A percentile compares a stretch with the other conserved stretches of the same genome.
Conservation (phyloP, 2,888 invertebrate species). For the Ariolimax columbianus region DNA sequence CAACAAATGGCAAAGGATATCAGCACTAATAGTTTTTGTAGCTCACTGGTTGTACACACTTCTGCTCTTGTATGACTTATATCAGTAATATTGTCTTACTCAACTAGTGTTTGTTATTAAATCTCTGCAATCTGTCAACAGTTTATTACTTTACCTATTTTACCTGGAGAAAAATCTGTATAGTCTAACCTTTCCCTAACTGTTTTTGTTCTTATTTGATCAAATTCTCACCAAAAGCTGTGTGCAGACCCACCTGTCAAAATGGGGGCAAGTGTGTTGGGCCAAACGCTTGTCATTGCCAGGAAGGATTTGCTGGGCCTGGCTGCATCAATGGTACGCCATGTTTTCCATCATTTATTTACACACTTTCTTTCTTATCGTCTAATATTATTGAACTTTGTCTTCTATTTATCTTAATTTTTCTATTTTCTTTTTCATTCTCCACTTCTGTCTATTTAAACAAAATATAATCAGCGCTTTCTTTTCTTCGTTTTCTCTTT, state of each 20-base stretch:
- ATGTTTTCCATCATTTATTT: background rate
- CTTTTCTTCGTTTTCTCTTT: too few relatives aligned
- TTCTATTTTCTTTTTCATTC: background rate
- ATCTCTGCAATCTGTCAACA: background rate
- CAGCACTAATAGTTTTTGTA: too few relatives aligned
- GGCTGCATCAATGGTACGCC: slow-evolving; percentile 54
- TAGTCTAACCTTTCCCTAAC: background rate
- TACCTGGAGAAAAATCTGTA: background rate
- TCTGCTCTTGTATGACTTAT: too few relatives aligned
- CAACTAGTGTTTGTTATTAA: background rate
- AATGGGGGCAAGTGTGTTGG: slow-evolving; percentile 62
- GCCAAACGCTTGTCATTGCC: slow-evolving; percentile 60
- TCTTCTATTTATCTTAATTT: background rate
- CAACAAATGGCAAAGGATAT: too few relatives aligned
- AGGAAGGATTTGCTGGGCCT: slow-evolving; percentile 54
- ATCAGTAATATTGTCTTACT: background rate
- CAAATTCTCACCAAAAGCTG: slow-evolving; percentile 43
- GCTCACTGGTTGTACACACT: too few relatives aligned
- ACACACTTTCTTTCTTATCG: background rate
- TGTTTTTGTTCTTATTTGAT: background rate
- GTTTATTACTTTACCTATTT: too few relatives aligned
- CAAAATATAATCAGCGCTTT: too few relatives aligned
- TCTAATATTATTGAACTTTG: background rate
- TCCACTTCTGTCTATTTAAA: background rate
- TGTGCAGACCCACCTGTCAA: slow-evolving; percentile 57